These are phyloP conservation scores for Gibbula magus DNA, from an alignment of 2,888 invertebrate species.

Conservation along the genomic window DNA sequence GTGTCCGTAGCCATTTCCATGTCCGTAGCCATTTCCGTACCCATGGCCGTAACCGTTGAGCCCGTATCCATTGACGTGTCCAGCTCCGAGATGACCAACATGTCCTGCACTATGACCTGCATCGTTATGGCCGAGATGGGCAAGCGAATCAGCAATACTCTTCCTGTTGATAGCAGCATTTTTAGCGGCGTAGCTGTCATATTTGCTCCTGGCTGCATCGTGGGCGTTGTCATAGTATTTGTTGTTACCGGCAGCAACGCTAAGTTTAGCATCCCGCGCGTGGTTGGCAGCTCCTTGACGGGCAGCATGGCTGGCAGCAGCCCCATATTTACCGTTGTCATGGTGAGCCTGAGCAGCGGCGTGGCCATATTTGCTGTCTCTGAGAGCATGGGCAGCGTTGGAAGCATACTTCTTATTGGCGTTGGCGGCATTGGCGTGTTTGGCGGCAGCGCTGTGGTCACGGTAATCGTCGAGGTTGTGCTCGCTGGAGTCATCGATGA, in stretches of 20 bases:
- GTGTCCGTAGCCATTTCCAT: not conserved
- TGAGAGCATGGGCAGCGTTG: constrained; percentile 27
- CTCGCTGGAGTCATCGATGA: constrained; percentile 19
- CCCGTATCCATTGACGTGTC: not conserved
- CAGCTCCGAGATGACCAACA: not conserved
- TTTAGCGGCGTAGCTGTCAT: not conserved
- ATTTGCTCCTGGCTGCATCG: not conserved
- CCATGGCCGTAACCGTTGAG: not conserved
- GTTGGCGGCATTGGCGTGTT: constrained; percentile 29
- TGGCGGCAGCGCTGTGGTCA: constrained; percentile 27
- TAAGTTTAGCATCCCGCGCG: not conserved
- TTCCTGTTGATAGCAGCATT: not conserved
- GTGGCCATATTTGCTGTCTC: not conserved
- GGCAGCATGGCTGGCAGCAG: not conserved
- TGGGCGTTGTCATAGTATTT: constrained; percentile 20
- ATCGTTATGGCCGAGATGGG: not conserved
- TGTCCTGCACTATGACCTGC: not conserved
- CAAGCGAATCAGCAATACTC: not conserved
- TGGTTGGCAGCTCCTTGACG: not conserved
- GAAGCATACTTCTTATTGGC: constrained; percentile 28
- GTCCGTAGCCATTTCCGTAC: not conserved
- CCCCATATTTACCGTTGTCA: not conserved
- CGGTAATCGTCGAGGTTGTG: constrained; percentile 36
- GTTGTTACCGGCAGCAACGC: not conserved
- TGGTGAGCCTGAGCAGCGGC: constrained; percentile 6